A percentile compares a stretch with the other conserved stretches of the same genome.
These are phyloP conservation scores for Pristiophorus japonicus DNA, from an alignment of 2,113 vertebrate species.

Conservation along the genomic window DNA sequence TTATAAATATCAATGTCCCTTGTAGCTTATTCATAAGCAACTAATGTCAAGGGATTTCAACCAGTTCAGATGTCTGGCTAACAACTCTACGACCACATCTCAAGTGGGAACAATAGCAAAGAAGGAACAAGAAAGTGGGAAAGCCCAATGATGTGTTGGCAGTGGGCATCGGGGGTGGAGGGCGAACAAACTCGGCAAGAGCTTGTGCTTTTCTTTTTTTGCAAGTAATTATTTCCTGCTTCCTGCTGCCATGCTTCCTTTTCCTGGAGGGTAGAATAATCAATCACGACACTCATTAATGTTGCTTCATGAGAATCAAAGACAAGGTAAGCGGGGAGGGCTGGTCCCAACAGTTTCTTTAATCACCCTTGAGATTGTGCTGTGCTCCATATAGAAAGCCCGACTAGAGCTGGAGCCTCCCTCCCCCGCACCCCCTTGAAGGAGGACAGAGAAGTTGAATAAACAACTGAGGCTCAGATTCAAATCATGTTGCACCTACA, in stretches of 20 bases:
- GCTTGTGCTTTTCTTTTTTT: neutral
- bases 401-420: neutral
- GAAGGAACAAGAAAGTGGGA: neutral
- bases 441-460: neutral
- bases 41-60: neutral
- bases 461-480: neutral
- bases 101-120: neutral
- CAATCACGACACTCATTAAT: neutral
- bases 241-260: constrained; percentile 7
- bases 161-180: neutral
- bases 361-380: neutral
- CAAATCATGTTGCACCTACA: neutral
- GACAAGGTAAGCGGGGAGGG: neutral
- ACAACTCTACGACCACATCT: neutral
- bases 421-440: neutral
- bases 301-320: neutral
- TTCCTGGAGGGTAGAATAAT: neutral
- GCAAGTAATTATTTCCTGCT: neutral
- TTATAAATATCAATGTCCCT: neutral
- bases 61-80: neutral
- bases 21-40: neutral
- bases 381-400: too few species aligned
- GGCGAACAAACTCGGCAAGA: neutral
- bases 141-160: neutral
- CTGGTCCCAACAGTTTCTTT: neutral